A percentile compares a stretch with the other conserved stretches of the same genome.
Conservation (phyloP, 2,888 invertebrate species). For the Lasius fuliginosus region DNA sequence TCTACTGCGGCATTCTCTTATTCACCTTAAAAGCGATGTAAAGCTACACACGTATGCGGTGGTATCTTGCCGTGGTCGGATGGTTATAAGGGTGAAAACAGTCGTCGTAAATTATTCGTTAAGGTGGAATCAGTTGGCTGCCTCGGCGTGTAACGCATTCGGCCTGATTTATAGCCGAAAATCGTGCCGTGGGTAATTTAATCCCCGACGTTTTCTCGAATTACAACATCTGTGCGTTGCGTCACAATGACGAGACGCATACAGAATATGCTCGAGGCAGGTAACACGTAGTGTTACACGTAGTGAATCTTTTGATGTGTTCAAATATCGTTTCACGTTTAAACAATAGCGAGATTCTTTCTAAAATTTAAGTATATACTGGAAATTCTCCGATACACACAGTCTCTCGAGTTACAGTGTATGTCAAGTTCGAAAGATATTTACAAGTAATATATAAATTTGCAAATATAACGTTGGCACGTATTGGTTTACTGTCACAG, state of each 20-base stretch:
- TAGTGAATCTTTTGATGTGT: not conserved
- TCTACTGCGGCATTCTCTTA: constrained; percentile 10
- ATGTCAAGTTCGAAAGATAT: not conserved
- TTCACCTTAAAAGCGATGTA: constrained; percentile 11
- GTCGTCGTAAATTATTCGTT: constrained; percentile 68
- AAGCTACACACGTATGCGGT: constrained; percentile 26
- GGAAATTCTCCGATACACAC: not conserved
- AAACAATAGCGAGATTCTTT: not conserved
- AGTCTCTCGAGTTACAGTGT: not conserved
- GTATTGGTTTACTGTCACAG: not conserved
- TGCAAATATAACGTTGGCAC: not conserved
- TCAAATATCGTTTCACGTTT: not conserved
- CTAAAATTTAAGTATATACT: not conserved
- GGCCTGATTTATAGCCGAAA: constrained; percentile 45
- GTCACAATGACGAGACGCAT: constrained; percentile 44
- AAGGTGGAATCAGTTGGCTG: constrained; percentile 65
- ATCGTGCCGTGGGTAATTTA: constrained; percentile 67
- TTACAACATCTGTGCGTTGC: constrained; percentile 67
- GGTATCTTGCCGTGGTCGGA: constrained; percentile 25
- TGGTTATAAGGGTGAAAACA: constrained; percentile 48
- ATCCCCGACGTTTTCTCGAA: constrained; percentile 64
- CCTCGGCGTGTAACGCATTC: constrained; percentile 51
- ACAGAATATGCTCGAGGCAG: constrained; percentile 44
- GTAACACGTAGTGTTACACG: not conserved
- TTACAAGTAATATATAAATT: not conserved